Percentiles rank a stretch among this genome's conserved stretches.
Conservation (phyloP, 2,888 invertebrate genomes). For the Melanostoma scalare region DNA sequence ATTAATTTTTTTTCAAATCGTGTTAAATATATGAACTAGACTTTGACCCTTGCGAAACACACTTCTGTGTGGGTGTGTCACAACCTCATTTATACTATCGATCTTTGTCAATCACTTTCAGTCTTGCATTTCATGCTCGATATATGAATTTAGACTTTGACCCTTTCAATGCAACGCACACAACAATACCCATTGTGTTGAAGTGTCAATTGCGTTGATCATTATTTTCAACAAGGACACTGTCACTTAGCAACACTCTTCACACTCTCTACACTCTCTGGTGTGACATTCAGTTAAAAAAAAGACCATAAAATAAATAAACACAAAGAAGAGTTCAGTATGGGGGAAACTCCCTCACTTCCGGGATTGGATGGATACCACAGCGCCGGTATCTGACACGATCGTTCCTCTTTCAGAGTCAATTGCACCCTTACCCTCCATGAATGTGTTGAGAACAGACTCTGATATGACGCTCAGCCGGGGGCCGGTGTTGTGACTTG, state of each 20-base stretch:
- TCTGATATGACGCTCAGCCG: conserved; percentile 10
- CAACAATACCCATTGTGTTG: background rate
- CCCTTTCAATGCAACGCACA: too few species aligned
- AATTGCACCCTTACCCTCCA: conserved; percentile 31
- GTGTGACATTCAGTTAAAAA: conserved; percentile 1
- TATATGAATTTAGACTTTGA: too few species aligned
- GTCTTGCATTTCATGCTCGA: too few species aligned
- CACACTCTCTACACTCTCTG: background rate
- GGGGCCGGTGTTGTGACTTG: conserved; percentile 33
- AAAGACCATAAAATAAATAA: background rate
- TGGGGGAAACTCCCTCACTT: conserved; percentile 56
- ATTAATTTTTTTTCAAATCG: too few species aligned
- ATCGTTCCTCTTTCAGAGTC: conserved; percentile 51
- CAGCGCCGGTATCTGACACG: conserved; percentile 52
- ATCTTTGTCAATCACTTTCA: too few species aligned
- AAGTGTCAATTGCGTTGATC: too few species aligned
- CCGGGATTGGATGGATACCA: conserved; percentile 63
- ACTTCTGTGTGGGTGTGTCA: too few species aligned
- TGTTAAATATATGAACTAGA: too few species aligned
- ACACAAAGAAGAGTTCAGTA: conserved; percentile 18
- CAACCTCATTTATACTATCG: too few species aligned
- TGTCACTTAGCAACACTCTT: background rate
- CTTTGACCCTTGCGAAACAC: too few species aligned
- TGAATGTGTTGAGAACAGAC: background rate
- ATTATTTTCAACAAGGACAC: conserved; percentile 3